Conservation (phyloP, 2,888 invertebrate species). For the Augiades crinisus region DNA sequence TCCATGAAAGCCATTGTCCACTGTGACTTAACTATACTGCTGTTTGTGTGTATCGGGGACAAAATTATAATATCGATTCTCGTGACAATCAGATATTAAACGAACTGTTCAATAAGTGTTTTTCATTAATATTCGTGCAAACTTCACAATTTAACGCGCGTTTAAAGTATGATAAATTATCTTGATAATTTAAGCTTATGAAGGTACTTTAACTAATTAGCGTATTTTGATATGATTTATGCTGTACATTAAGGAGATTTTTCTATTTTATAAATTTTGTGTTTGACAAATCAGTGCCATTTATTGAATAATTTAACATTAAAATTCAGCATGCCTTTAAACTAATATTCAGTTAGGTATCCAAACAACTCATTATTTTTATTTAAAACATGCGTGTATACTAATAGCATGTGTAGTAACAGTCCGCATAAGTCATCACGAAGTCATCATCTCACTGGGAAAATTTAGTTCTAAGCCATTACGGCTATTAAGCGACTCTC, state of each 20-base stretch:
- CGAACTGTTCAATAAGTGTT: background rate
- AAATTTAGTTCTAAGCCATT: background rate
- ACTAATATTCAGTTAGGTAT: too few relatives aligned
- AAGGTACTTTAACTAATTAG: background rate
- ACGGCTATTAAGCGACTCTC: slow-evolving; percentile 13
- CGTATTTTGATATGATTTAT: too few relatives aligned
- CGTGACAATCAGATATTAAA: background rate
- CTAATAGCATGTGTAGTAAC: background rate
- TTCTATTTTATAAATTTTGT: too few relatives aligned
- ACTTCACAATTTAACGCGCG: too few relatives aligned
- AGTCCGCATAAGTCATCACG: background rate
- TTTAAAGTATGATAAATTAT: background rate
- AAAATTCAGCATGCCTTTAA: too few relatives aligned
- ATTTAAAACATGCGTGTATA: too few relatives aligned
- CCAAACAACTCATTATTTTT: too few relatives aligned
- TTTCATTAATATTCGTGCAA: background rate
- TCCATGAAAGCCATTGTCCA: slow-evolving; percentile 13
- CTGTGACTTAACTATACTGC: background rate
- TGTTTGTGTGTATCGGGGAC: slow-evolving; percentile 9
- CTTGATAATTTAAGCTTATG: background rate
- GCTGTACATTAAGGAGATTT: too few relatives aligned
- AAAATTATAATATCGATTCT: slow-evolving; percentile 11
- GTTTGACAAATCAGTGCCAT: too few relatives aligned
- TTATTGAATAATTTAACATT: too few relatives aligned
- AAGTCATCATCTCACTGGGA: background rate